These are phyloP conservation scores for Dicyrtomina minuta DNA, from an alignment of 2,888 invertebrate species.

Conservation along the genomic window DNA sequence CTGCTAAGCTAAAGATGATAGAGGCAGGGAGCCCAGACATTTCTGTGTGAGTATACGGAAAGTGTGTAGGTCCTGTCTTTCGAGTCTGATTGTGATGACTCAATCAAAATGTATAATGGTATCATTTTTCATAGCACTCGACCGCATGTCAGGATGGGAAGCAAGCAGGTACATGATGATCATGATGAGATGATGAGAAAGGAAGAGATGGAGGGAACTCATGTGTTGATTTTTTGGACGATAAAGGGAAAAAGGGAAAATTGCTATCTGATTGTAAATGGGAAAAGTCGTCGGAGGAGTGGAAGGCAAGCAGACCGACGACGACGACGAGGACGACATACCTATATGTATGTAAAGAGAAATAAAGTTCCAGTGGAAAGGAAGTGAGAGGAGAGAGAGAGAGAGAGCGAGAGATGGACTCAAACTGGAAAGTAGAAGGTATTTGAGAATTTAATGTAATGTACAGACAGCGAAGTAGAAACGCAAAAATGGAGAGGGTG, in stretches of 20 bases:
- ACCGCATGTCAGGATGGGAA: slow-evolving; percentile 32
- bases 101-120: slow-evolving; percentile 45
- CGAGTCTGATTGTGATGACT: slow-evolving; percentile 43
- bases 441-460: slow-evolving; percentile 49
- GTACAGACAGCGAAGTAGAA: slow-evolving; percentile 27
- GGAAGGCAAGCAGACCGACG: slow-evolving; percentile 16
- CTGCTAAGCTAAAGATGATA: too few relatives aligned
- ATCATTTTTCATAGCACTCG: slow-evolving; percentile 36
- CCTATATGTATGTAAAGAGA: neutral
- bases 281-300: slow-evolving; percentile 30
- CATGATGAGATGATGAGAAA: slow-evolving; percentile 29
- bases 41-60: neutral
- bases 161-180: slow-evolving; percentile 32
- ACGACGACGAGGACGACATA: neutral
- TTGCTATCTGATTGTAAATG: slow-evolving; percentile 47
- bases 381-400: too few relatives aligned
- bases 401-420: slow-evolving; percentile 28
- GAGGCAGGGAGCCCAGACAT: too few relatives aligned
- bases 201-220: slow-evolving; percentile 35
- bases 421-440: slow-evolving; percentile 36
- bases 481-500: slow-evolving; percentile 33
- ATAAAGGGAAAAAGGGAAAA: slow-evolving; percentile 38
- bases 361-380: too few relatives aligned
- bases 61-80: slow-evolving; percentile 17
- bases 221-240: slow-evolving; percentile 42